A percentile compares a stretch with the other conserved stretches of the same genome.
phyloP scores from a whole-genome alignment of 1,140 invertebrate species.

The Druon quercuslanigerum region DNA sequence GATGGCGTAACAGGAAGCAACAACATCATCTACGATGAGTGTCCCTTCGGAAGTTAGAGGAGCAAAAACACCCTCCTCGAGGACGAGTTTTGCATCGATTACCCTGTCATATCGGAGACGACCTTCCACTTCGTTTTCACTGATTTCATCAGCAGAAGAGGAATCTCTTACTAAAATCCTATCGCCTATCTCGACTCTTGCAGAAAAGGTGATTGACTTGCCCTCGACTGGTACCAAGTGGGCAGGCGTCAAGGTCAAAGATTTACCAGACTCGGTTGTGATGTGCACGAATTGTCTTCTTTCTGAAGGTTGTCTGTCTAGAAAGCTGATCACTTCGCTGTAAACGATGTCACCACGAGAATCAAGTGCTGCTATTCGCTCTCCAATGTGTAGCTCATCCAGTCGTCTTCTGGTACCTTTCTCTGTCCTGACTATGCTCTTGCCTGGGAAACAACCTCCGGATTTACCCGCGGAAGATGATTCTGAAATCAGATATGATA shows the following conservation, averaged over 20 bases:
- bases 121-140: slow-evolving; percentile 66
- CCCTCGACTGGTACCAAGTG: slow-evolving; percentile 83
- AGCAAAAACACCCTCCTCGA: slow-evolving; percentile 87
- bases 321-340: slow-evolving; percentile 92
- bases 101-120: slow-evolving; percentile 78
- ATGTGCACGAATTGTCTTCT: slow-evolving; percentile 84
- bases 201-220: slow-evolving; percentile 78
- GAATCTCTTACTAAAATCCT: slow-evolving; percentile 74
- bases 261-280: slow-evolving; percentile 81
- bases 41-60: slow-evolving; percentile 92
- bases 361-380: slow-evolving; percentile 87
- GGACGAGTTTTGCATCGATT: slow-evolving; percentile 76
- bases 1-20: slow-evolving; percentile 96
- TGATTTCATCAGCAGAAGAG: slow-evolving; percentile 59
- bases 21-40: slow-evolving; percentile 91
- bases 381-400: slow-evolving; percentile 84
- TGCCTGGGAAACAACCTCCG: slow-evolving; percentile 87
- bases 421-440: slow-evolving; percentile 78
- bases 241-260: slow-evolving; percentile 87
- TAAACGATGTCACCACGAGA: slow-evolving; percentile 82
- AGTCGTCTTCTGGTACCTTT: slow-evolving; percentile 75
- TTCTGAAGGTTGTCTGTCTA: slow-evolving; percentile 85
- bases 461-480: slow-evolving; percentile 89
- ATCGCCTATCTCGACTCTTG: slow-evolving; percentile 76
- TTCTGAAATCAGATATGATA: slow-evolving; percentile 82